Percentiles rank a stretch among this genome's conserved stretches.
phyloP scores from a whole-genome alignment of 2,797 vertebrate species.

The Podarcis siculus region DNA sequence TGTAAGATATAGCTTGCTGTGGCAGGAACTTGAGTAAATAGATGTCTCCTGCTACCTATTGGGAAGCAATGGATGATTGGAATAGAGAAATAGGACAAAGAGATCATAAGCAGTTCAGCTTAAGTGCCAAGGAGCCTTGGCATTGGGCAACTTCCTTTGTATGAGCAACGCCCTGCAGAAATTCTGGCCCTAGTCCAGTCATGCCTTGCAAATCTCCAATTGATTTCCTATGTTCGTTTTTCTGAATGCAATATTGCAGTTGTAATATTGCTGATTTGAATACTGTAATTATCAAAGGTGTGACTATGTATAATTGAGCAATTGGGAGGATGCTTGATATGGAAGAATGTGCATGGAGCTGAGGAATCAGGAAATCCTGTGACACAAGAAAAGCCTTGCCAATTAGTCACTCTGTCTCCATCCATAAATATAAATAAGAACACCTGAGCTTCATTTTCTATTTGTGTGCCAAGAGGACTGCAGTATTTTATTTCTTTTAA shows the following conservation, averaged over 20 bases:
- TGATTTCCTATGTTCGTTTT: background rate
- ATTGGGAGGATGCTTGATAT: background rate
- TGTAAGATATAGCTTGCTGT: background rate
- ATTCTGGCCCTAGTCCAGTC: background rate
- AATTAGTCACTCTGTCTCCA: constrained; percentile 4
- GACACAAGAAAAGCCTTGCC: background rate
- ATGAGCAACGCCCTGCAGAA: background rate
- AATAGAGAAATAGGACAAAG: background rate
- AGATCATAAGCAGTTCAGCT: background rate
- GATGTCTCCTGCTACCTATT: background rate
- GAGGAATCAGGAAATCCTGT: background rate
- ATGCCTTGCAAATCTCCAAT: background rate
- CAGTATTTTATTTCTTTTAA: background rate
- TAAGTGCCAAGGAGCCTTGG: background rate
- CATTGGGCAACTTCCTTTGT: background rate
- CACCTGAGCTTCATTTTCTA: constrained; percentile 20
- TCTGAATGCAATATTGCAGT: background rate
- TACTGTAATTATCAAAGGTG: background rate
- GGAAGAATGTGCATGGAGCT: background rate
- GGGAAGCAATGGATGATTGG: background rate
- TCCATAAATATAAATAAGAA: background rate
- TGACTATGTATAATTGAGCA: background rate
- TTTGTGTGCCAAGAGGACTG: background rate
- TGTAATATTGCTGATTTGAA: background rate
- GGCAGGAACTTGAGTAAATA: background rate